Base-by-base conservation (phyloP, 2,888 invertebrate species). In the Rapana venosa region DNA sequence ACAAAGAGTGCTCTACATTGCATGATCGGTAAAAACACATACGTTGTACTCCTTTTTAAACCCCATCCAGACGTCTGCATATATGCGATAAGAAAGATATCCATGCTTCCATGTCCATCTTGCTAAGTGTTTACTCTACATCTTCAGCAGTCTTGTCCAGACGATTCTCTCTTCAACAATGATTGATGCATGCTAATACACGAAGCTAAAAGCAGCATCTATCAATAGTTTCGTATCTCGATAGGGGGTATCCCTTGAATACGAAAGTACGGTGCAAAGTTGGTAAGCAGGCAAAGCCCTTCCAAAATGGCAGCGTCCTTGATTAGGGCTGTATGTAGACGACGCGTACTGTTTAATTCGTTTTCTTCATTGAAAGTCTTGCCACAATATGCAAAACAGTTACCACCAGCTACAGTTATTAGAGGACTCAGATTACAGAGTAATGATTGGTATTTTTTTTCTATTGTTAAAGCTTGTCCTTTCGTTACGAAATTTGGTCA, bases 131-230 rank as follows among this genome's bases (percentile, higher is more conserved):
- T 56, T 84, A 36, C 85, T 74, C 70, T 17, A 84, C 61, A 90
- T 74, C 70, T 22, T 70, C 61, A 86, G 88, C 88, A 58, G 77
- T 47, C 77, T 61, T 35, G 81, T 88, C 89, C 79, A 90, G 89
- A 91, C 91, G 86, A 91, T 88, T 87, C 83, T 91, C 88, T 87
- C 74, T 79, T 74, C 61, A 74, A 84, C 87, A 85, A 84, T 85
- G 89, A 89, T 84, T 89, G 85, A 90, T 92, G 92, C 91, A 92
- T 92, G 92, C 87, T 92, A 93, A 91, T 92, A 91, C 77, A 90
- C 91, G 90, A 90, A 93, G 91, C 91, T 74, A 89, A 30, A 30
- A 56, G 83, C 70, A 36, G n/a, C 66, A 85, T 91, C 90, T 81
- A 47, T 15, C 35, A 87, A 58, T 74, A 79, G 92, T 91, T 92